Evolutionary conservation across 2,113 vertebrate species (phyloP).

Genomic region (Plestiodon gilberti): DNA sequence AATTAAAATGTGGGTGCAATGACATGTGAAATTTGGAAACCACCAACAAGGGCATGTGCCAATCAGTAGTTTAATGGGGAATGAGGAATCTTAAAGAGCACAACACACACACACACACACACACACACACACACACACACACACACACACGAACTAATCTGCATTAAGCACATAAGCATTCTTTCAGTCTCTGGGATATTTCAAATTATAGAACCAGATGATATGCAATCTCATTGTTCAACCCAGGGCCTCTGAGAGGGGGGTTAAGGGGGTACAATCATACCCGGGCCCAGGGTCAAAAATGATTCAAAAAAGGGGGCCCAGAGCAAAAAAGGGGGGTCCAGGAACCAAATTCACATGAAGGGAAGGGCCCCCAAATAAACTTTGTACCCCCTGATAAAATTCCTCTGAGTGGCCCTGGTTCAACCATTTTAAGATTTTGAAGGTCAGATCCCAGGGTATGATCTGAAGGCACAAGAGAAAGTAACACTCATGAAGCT

Average conservation of each 20-base stretch:
- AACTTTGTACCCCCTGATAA: too few relatives aligned
- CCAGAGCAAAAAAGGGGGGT: too few relatives aligned
- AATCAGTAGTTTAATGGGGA: background rate
- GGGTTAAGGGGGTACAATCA: too few relatives aligned
- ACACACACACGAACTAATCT: background rate
- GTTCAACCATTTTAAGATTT: accelerated
- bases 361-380: too few relatives aligned
- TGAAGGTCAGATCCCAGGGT: background rate
- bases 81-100: background rate
- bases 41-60: background rate
- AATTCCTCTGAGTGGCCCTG: too few relatives aligned
- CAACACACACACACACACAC: background rate
- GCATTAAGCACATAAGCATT: background rate
- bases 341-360: too few relatives aligned
- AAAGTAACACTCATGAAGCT: background rate
- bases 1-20: background rate
- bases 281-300: too few relatives aligned
- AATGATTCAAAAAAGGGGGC: too few relatives aligned
- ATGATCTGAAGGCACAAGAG: background rate
- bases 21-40: background rate
- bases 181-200: background rate
- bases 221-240: background rate
- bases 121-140: too few relatives aligned
- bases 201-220: background rate
- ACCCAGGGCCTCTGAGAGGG: too few relatives aligned